phyloP scores from a whole-genome alignment of 92 coral and sea anemone species.

The Chrysogorgia sp. region DNA sequence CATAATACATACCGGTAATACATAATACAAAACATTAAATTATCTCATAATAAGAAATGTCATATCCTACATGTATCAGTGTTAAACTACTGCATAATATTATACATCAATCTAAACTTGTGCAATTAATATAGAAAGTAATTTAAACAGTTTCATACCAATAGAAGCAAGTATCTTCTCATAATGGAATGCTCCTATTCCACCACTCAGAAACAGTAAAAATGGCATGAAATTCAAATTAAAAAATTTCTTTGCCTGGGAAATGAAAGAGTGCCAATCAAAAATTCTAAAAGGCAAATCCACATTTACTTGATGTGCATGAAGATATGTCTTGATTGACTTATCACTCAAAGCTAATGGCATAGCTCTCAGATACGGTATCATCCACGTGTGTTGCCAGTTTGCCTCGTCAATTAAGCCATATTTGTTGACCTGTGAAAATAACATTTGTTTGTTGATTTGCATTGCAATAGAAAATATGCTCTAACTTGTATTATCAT shows the following conservation, averaged over 20 bases:
- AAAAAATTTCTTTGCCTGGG: not conserved
- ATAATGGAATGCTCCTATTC: constrained; percentile 5
- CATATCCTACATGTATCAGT: too few relatives aligned
- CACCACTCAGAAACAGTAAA: not conserved
- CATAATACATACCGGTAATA: too few relatives aligned
- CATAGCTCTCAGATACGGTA: not conserved
- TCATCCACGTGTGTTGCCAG: not conserved
- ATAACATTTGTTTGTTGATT: too few relatives aligned
- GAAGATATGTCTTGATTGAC: not conserved
- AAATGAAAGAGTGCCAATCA: not conserved
- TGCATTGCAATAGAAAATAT: too few relatives aligned
- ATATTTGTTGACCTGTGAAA: not conserved
- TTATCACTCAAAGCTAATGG: not conserved
- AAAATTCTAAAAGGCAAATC: not conserved
- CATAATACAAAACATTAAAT: too few relatives aligned
- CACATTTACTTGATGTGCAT: not conserved
- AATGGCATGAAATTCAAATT: not conserved
- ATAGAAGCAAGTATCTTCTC: not conserved
- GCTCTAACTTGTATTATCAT: too few relatives aligned
- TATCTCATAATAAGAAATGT: too few relatives aligned
- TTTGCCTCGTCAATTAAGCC: not conserved
- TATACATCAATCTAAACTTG: too few relatives aligned
- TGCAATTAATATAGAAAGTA: too few relatives aligned
- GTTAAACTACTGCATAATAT: too few relatives aligned
- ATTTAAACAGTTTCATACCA: too few relatives aligned